Conservation (phyloP, 2,113 vertebrate genomes). For the Trachemys scripta region DNA sequence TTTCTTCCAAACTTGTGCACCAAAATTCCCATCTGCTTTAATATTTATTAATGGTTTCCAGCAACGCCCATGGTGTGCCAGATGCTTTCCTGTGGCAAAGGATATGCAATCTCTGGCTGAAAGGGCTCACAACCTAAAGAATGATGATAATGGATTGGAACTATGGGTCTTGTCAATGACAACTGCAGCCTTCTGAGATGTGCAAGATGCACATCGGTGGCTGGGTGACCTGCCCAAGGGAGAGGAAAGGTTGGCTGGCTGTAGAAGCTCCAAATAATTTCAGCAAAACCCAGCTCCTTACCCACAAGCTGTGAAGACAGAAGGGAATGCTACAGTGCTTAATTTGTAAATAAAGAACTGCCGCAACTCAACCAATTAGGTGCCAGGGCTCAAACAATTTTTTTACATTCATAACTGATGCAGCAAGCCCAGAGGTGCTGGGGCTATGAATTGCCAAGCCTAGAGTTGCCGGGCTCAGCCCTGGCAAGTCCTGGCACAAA, state of each 20-base stretch:
- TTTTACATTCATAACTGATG: too few relatives aligned
- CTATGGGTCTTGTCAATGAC: background rate
- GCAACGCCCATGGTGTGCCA: too few relatives aligned
- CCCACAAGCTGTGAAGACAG: too few relatives aligned
- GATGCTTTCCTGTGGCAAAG: background rate
- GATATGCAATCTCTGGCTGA: rapidly evolving
- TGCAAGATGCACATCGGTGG: background rate
- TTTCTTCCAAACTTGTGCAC: rapidly evolving
- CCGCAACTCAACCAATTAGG: too few relatives aligned
- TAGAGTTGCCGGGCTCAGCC: too few relatives aligned
- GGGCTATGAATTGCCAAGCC: too few relatives aligned
- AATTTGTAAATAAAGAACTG: too few relatives aligned
- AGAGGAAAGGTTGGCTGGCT: background rate
- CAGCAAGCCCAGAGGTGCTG: too few relatives aligned
- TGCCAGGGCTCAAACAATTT: too few relatives aligned
- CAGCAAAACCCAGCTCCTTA: background rate
- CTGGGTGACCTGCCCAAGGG: background rate
- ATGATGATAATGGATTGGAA: background rate
- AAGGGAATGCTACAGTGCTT: too few relatives aligned
- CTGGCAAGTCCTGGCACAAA: too few relatives aligned
- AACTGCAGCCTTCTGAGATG: background rate
- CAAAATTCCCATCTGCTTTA: rapidly evolving
- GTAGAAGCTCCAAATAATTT: background rate
- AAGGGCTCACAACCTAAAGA: background rate
- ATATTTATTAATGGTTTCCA: too few relatives aligned